phyloP scores from a whole-genome alignment of 2,113 vertebrate species.

The Elachura formosa region DNA sequence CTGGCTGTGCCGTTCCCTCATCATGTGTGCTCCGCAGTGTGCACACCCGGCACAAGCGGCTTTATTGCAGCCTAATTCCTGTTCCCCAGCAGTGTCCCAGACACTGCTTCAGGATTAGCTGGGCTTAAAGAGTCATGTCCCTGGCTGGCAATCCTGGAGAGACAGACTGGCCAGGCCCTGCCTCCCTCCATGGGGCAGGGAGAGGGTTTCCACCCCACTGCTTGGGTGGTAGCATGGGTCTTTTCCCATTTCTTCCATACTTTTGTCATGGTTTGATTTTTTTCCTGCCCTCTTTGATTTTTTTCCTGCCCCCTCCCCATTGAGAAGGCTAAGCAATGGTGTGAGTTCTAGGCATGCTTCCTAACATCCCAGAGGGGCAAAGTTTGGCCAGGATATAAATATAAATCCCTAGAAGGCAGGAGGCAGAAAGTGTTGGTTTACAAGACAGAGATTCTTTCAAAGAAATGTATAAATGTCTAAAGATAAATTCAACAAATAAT shows the following conservation, averaged over 20 bases:
- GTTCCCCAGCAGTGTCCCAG: neutral
- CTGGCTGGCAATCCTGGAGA: neutral
- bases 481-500: neutral
- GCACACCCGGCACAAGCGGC: neutral
- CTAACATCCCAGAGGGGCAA: neutral
- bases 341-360: neutral
- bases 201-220: neutral
- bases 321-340: neutral
- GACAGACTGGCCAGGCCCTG: neutral
- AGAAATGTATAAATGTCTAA: neutral
- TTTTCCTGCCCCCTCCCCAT: neutral
- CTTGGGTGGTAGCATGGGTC: neutral
- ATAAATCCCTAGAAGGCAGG: neutral
- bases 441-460: neutral
- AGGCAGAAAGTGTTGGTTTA: neutral
- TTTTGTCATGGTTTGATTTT: no score
- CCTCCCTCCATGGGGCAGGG: neutral
- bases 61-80: neutral
- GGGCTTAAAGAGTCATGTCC: neutral
- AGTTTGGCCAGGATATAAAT: neutral
- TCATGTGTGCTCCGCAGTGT: neutral
- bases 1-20: accelerated
- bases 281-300: neutral
- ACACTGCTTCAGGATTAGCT: neutral
- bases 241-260: neutral